phyloP scores from a whole-genome alignment of 1,140 invertebrate genomes.

The Tetragonula clypearis region DNA sequence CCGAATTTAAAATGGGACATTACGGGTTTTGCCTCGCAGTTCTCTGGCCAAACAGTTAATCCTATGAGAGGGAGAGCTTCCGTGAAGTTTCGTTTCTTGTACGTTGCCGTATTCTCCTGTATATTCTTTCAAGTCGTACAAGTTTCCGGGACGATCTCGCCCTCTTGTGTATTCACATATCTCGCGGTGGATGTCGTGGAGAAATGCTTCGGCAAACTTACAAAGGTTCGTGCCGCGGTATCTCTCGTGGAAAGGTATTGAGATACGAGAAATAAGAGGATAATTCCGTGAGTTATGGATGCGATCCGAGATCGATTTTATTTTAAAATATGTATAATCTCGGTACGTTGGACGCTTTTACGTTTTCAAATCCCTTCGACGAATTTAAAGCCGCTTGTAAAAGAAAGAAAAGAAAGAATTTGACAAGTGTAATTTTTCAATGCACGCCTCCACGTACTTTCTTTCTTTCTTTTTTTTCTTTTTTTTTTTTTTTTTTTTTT shows the following conservation, averaged over 20 bases:
- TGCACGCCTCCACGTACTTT: no score
- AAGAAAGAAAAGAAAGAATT: no score
- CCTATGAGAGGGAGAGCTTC: constrained; percentile 20
- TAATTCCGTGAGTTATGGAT: neutral
- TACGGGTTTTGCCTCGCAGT: constrained; percentile 24
- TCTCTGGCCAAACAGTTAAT: constrained; percentile 49
- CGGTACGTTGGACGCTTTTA: no score
- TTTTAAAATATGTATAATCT: neutral
- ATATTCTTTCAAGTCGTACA: constrained; percentile 48
- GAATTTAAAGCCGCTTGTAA: neutral
- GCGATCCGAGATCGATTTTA: neutral
- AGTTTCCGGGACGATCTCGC: constrained; percentile 24
- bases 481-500: neutral
- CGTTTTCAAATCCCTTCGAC: neutral
- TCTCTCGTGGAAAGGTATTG: neutral
- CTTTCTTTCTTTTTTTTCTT: no score
- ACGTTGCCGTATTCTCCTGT: neutral
- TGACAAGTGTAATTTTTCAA: neutral
- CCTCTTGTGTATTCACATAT: constrained; percentile 19
- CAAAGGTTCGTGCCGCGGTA: constrained; percentile 9
- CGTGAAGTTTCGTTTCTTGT: constrained; percentile 9
- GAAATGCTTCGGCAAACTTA: constrained; percentile 1
- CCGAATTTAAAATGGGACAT: constrained; percentile 22
- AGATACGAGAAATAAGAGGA: neutral
- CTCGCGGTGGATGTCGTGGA: neutral